Evolutionary conservation across 2,113 vertebrate species (phyloP).

Genomic region (Lipotes vexillifer): DNA sequence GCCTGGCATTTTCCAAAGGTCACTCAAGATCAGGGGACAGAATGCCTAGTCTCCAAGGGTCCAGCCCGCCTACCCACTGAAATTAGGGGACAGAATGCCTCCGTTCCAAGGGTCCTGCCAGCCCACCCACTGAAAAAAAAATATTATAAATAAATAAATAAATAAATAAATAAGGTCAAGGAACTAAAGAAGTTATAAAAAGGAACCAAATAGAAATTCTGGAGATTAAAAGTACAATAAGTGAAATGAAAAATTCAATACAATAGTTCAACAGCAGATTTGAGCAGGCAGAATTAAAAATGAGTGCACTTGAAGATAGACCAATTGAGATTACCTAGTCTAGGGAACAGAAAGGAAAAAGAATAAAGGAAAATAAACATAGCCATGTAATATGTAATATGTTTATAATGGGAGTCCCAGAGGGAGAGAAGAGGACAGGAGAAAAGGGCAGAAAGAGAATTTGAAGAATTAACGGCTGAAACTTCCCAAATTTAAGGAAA

Average conservation of each 20-base stretch:
- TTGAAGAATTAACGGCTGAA: not conserved
- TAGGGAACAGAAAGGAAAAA: not conserved
- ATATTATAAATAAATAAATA: too few species aligned
- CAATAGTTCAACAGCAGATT: not conserved
- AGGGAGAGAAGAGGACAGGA: not conserved
- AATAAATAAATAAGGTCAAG: too few species aligned
- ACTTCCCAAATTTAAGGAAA: not conserved
- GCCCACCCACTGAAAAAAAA: not conserved
- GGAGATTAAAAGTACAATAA: not conserved
- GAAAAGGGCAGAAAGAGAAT: not conserved
- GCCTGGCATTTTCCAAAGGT: constrained; percentile 11
- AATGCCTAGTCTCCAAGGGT: not conserved
- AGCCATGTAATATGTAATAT: too few species aligned
- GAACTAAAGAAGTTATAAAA: not conserved
- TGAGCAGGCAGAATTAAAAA: not conserved
- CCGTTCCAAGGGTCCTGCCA: not conserved
- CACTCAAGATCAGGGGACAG: not conserved
- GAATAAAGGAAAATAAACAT: not conserved
- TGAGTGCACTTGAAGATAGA: not conserved
- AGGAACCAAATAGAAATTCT: not conserved
- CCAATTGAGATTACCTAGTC: not conserved
- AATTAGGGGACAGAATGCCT: not conserved
- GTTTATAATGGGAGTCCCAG: not conserved
- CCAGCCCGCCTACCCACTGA: not conserved
- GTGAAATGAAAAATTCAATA: not conserved